Evolutionary conservation across 2,888 invertebrate genomes (phyloP), one percentile per base, ranked within the genome.

Genomic region (Caenorhabditis zanzibari): DNA sequence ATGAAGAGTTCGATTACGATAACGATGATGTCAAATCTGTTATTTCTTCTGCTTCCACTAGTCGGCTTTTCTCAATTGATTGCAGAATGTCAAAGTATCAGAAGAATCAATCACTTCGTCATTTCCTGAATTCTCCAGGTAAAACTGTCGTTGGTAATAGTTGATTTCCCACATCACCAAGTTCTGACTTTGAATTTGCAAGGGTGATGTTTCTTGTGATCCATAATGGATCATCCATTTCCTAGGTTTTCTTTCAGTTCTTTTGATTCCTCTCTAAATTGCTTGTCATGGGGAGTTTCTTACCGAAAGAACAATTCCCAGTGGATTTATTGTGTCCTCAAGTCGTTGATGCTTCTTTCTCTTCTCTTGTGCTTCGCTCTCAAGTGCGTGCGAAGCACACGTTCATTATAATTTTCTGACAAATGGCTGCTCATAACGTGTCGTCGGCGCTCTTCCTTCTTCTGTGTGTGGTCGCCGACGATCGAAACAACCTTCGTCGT

Each of bases 321-420:
- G 68, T 54, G 38, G 68, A 41, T 68, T 58, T 58, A 54, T 69
- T 41, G 56, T 41, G 52, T 76, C 52, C 61, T 76, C 61, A 61
- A 69, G 76, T 68, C 68, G 76, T 68, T 64, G 63, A 41, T 63
- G 77, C 61, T 10, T 52, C 52, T 22, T 54, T 26, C 5, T 54
- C 26, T 61, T 59, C 41, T 59, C 49, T 72, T 44, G 38, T n/a
- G 26, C 54, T 58, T 58, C 44, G 26, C 32, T 16, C 71, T 72
- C 79, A 79, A 79, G 79, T 71, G 72, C 72, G 82, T 80, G 79
- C 59, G 59, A 80, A 64, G 80, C 74, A 73, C 80, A 66, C 75
- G 71, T 85, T 83, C 81, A 81, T 86, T 84, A 84, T 84, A 80
- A 86, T 83, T 73, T 75, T 77, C 66, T 84, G 86, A 84, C 86